Base-by-base conservation (phyloP, 2,888 invertebrate genomes). In the Onchidella celtica region DNA sequence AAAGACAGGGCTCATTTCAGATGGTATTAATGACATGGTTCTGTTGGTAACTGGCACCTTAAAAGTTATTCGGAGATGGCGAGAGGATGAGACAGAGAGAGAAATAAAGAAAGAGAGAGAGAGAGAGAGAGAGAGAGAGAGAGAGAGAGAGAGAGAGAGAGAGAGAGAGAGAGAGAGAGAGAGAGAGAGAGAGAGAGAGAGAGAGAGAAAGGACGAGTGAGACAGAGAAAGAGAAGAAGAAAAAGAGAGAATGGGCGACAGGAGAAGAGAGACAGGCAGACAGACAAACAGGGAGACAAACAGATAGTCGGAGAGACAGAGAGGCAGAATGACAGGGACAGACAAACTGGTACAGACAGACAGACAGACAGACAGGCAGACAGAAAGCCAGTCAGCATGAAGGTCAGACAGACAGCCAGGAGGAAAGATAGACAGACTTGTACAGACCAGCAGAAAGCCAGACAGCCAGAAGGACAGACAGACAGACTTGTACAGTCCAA, bases 61-160 rank as follows among this genome's bases (percentile, higher is more conserved):
- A 47, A 47, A 47, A 47, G 17, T 11, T 47, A 6, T 47, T 47
- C 6, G 6, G 47, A 17, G 47, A 17, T 47, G 17, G 47, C 6
- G 47, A 17, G 47, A 47, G 47, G 47, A 32, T 3, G 65, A 65
- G 29, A 65, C 3, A 38, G n/a, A 34, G 36, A 69, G 38, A 69
- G 69, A 69, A 24, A 38, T 24, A 66, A 9, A 66, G 66, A 66
- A 21, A 66, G 66, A 66, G 66, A 14, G 29, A 27, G 29, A 27
- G 66, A 66, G 36, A 66, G 66, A 34, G 14, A 11, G 29, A 32
- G 6, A 27, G 66, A 27, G 36, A 9, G 29, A 6, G 27, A 29
- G 32, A 66, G 66, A 21, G 59, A 21, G n/a, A 21, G 11, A 3
- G 9, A 14, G 11, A 21, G n/a, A 14, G 59, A 59, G 11, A 21